Evolutionary conservation across 2,113 vertebrate species (phyloP), one percentile per base, ranked within the genome.

Genomic region (Artemisiospiza belli): DNA sequence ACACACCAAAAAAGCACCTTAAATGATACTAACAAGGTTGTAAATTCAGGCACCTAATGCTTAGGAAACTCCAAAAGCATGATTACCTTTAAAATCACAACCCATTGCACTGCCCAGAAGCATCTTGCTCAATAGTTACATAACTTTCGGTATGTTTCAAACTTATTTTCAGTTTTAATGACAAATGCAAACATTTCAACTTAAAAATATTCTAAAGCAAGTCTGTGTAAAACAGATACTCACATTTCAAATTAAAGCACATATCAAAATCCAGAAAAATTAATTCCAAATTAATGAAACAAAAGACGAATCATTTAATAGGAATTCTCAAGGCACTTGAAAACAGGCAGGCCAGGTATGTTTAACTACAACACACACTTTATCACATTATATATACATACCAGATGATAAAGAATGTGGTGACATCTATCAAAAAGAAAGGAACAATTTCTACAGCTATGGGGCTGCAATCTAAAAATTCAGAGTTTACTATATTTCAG

Each of bases 351-450:
- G 19, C 16, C 57, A 75, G 14, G 33, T 63, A 74, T 20, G 22
- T 55, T 67, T 51, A 91, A 83, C 64, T 62, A 2, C 23, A 87
- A 52, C 18, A 74, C 33, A 63, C 15, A 46, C 20, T 91, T 87
- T 25, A 94, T 54, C 49, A 70, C 19, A 44, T 70, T 70, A 63
- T 47, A 35, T 39, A 69, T 77, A 80, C n/a, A 63, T 33, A 77
- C 35, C 31, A 83, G 43, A 77, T 19, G 43, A 92, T 54, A 77
- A 92, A 77, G 55, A 89, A 92, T 11, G 35, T 39, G 30, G 33
- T 2, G 4, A 83, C 51, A 93, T 66, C 63, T 88, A 86, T 77
- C 82, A 90, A 88, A 88, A 88, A 75, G 52, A 91, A 93, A 94
- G 63, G 20, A 91, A 90, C 30, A 43, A 80, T 62, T 90, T 92